phyloP scores from a whole-genome alignment of 2,888 invertebrate species.

The Nemapogon koenigi region DNA sequence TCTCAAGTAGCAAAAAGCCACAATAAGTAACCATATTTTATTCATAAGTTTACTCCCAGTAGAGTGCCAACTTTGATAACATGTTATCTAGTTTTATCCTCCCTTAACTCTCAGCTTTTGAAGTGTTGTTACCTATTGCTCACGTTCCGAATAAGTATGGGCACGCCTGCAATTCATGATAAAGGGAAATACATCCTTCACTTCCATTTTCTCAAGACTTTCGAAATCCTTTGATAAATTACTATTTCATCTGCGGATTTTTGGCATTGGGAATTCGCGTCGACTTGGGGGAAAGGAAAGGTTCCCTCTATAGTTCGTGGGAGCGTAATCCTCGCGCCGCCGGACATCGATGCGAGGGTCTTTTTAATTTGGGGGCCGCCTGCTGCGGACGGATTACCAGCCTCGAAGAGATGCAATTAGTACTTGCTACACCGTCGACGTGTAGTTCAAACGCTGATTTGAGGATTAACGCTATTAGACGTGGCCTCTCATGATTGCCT shows the following conservation, averaged over 20 bases:
- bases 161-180: constrained; percentile 39
- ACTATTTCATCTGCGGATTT: constrained; percentile 59
- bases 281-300: not conserved
- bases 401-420: constrained; percentile 49
- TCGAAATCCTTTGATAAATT: constrained; percentile 62
- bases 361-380: constrained; percentile 60
- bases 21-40: too few relatives aligned
- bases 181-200: constrained; percentile 43
- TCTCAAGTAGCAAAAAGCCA: too few relatives aligned
- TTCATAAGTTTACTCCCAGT: too few relatives aligned
- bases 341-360: constrained; percentile 44
- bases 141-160: too few relatives aligned
- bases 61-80: too few relatives aligned
- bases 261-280: constrained; percentile 25
- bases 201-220: constrained; percentile 40
- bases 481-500: too few relatives aligned
- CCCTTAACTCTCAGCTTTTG: too few relatives aligned
- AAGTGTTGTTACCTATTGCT: too few relatives aligned
- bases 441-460: too few relatives aligned
- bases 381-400: constrained; percentile 58
- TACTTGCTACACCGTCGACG: too few relatives aligned
- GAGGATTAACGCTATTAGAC: too few relatives aligned
- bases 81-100: too few relatives aligned
- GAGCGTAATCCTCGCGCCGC: constrained; percentile 41
- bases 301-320: constrained; percentile 21